Base-by-base conservation (phyloP, 2,113 vertebrate species). In the Antechinus stuartii region DNA sequence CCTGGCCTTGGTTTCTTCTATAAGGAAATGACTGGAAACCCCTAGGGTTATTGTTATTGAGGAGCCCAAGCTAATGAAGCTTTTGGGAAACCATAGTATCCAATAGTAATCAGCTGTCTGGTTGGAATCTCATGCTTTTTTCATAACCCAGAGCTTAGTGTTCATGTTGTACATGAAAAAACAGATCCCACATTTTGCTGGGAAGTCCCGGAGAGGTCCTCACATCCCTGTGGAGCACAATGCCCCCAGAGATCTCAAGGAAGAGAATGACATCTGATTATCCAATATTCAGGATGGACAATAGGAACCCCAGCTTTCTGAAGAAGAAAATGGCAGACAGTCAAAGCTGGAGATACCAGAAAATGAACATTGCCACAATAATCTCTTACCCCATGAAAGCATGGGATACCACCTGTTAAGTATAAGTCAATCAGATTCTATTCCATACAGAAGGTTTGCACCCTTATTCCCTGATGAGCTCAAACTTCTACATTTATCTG, bases 121-220 rank as follows among this genome's bases (percentile, higher is more conserved):
- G 99, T 49, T 98, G 99, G 52, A 99, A 99, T 95, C 99, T 99
- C 95, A 99, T 99, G 98, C 99, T 99, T 56, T 50, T 50, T 99
- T 99, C 8, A 99, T 99, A 99, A 99, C 99, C 97, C 99, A 99
- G 76, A 99, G 99, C 98, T 98, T 99, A 99, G 99, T 99, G 98
- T 99, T 99, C 90, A 99, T 99, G 96, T 98, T 99, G 97, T 99
- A 99, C 23, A 99, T 99, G 96, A 99, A 99, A 97, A 99, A 99
- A 27, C 99, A 99, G 98, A 99, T 99, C 92, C 99, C 99, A 99
- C 98, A 99, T 52, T 99, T 99, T 19, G 99, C 99, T 95, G 99
- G 99, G 99, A 99, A 99, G 97, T 99, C 99, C 91, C 99, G 99
- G 47, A 98, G 99, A 24, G 99, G 99, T 24, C 99, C 99, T 2